Percentiles rank a stretch among this genome's conserved stretches.
Conservation (phyloP, 2,113 vertebrate genomes). For the Pristiophorus japonicus region DNA sequence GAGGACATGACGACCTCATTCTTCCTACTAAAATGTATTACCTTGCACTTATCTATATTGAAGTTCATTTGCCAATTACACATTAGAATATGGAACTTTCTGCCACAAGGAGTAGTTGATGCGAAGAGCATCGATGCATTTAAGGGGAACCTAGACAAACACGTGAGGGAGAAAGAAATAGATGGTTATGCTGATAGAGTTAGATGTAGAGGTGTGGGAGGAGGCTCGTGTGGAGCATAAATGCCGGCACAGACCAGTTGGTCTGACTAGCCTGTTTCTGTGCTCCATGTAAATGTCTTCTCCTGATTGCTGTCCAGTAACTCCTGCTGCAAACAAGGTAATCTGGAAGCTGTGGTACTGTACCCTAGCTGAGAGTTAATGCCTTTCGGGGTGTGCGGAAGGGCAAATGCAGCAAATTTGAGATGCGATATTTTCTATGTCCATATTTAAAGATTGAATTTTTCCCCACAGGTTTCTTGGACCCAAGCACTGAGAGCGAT, state of each 20-base stretch:
- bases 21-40: neutral
- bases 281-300: neutral
- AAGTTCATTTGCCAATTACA: neutral
- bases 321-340: neutral
- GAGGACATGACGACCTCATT: neutral
- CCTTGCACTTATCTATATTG: neutral
- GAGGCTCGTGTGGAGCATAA: too few species aligned
- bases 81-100: neutral
- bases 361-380: neutral
- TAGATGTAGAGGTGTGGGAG: neutral
- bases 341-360: neutral
- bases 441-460: neutral
- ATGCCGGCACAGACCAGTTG: neutral
- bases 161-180: neutral
- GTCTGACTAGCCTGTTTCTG: neutral
- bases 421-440: neutral
- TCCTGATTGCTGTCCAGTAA: neutral
- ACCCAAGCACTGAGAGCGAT: constrained; percentile 91
- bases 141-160: neutral
- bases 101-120: neutral
- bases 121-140: neutral
- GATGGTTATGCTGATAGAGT: neutral
- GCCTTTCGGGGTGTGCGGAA: neutral
- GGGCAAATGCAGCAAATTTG: neutral
- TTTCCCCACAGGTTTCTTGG: constrained; percentile 79